Evolutionary conservation across 2,113 vertebrate genomes (phyloP), one percentile per base, ranked within the genome.

Genomic region (Pelvicachromis taeniatus): DNA sequence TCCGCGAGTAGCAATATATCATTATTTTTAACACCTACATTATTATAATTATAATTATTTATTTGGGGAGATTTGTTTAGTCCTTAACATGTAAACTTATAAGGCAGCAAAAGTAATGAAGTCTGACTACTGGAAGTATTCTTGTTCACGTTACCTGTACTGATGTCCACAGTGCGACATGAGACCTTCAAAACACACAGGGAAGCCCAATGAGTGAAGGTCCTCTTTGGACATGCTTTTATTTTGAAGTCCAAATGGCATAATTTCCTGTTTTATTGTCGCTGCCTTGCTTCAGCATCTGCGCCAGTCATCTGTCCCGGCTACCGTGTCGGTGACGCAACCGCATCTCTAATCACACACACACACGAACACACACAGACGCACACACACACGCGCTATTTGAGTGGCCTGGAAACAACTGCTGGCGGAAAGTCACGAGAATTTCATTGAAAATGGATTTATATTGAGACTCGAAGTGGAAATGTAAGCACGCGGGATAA

Each of bases 281-380:
- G 54, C 16, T 6, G 2, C 1, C 81, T 93, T 93, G 63, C 79
- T 73, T 82, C 48, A 88, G 82, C 86, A 92, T 93, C 90, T 93
- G 90, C 81, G 77, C 58, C 86, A 87, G 88, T 93, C 82, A 87
- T 91, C 91, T 91, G 94, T 91, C 86, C 90, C 70, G 56, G 81
- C 88, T 84, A 56, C 86, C 81, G 33, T 84, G 83, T 11, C 63
- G 9, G 78, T 93, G 93, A 94, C 88, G 93, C 89, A 93, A 91
- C 80, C 16, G n/a, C 50, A 77, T 85, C 83, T 83, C 83, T 91
- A 82, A 88, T 86, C 90, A 77, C 77, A 65, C 65, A 77, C 68
- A 56, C 80, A 26, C 38, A 50, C 31, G 26, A 45, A 58, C 91
- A 80, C 84, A 56, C 59, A 56, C 73, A 59, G 13, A 53, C 73